These are phyloP conservation scores for Varanus salvator DNA, from an alignment of 2,113 vertebrate genomes.

Conservation along the genomic window DNA sequence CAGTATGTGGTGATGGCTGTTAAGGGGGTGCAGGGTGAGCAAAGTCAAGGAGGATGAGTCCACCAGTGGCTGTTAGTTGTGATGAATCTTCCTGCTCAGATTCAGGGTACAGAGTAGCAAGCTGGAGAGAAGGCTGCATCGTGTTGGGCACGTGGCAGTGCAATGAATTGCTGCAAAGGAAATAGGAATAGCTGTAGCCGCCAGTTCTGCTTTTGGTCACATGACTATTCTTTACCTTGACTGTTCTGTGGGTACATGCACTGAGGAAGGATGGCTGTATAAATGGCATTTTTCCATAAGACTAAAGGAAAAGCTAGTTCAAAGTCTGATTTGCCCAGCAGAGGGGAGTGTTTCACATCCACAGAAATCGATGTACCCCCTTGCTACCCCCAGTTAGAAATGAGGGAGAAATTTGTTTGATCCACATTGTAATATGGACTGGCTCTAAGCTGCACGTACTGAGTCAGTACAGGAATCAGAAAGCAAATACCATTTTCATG, in stretches of 20 bases:
- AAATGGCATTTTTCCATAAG: not conserved
- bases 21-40: not conserved
- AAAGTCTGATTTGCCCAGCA: not conserved
- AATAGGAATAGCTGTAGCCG: not conserved
- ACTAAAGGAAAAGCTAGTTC: not conserved
- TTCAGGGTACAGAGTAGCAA: too few species aligned
- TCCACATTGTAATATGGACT: too few species aligned
- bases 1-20: not conserved
- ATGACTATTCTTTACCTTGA: not conserved
- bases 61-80: not conserved
- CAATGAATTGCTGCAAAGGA: not conserved
- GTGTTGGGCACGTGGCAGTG: not conserved
- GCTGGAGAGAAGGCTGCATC: not conserved
- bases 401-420: too few species aligned
- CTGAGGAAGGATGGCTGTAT: not conserved
- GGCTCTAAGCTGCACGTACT: too few species aligned
- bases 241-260: not conserved
- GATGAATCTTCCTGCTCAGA: not conserved
- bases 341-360: conserved; percentile 33
- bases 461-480: too few species aligned
- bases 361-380: not conserved
- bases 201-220: not conserved
- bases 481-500: too few species aligned
- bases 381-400: too few species aligned
- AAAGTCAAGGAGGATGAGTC: not conserved